Conservation (phyloP, 2,888 invertebrate genomes). For the Junonia oenone region DNA sequence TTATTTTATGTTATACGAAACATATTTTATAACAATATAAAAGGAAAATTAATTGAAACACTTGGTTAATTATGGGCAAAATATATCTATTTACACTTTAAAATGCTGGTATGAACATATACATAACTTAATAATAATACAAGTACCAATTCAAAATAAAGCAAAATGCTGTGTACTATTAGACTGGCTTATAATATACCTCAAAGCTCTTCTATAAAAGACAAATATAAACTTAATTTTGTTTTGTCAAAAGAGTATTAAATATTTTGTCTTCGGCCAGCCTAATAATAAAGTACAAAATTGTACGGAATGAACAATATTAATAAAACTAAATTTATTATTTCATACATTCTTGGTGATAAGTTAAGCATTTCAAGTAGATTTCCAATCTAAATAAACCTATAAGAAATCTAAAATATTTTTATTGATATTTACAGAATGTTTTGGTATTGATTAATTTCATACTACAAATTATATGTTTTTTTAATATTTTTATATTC, state of each 20-base stretch:
- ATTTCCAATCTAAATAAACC: conserved; percentile 22
- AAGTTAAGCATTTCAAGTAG: conserved; percentile 20
- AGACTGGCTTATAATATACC: conserved; percentile 33
- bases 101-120: conserved; percentile 74
- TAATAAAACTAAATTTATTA: conserved; percentile 17
- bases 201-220: not conserved
- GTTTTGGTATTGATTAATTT: conserved; percentile 24
- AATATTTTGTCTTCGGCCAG: conserved; percentile 12
- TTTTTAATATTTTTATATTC: conserved; percentile 8
- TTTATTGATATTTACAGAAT: conserved; percentile 22
- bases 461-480: conserved; percentile 20
- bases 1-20: not conserved
- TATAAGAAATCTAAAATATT: conserved; percentile 22
- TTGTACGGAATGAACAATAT: conserved; percentile 37
- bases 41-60: conserved; percentile 18
- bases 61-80: conserved; percentile 67
- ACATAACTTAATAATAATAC: conserved; percentile 57
- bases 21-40: not conserved
- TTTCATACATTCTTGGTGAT: conserved; percentile 13
- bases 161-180: conserved; percentile 34
- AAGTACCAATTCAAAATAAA: conserved; percentile 59
- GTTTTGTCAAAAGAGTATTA: not conserved
- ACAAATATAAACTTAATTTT: not conserved
- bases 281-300: conserved; percentile 30
- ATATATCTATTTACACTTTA: conserved; percentile 78